phyloP scores from a whole-genome alignment of 1,140 invertebrate genomes.

The Aphelenchoides besseyi region DNA sequence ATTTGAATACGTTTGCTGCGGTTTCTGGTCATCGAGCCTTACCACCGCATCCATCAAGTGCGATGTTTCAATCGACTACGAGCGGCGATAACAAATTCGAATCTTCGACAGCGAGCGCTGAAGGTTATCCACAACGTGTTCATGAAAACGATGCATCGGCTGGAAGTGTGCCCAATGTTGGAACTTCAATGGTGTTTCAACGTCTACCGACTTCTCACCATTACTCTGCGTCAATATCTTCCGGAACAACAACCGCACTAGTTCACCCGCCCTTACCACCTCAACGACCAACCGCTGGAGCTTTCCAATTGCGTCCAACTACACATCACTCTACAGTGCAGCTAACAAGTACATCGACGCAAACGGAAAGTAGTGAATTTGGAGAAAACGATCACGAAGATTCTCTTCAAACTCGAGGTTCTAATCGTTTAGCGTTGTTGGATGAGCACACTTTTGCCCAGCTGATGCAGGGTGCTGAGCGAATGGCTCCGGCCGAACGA shows the following conservation, averaged over 20 bases:
- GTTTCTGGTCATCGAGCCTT: constrained; percentile 28
- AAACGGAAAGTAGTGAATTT: neutral
- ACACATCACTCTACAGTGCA: neutral
- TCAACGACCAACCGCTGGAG: neutral
- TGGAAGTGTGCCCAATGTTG: neutral
- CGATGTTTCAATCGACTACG: neutral
- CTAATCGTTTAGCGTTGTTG: neutral
- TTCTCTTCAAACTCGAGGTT: neutral
- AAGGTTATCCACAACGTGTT: neutral
- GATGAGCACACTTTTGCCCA: neutral
- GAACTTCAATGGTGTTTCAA: neutral
- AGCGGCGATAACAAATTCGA: neutral
- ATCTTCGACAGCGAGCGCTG: neutral
- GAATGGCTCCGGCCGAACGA: constrained; percentile 30
- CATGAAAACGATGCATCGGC: neutral
- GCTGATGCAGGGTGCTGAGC: constrained; percentile 4
- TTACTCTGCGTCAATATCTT: neutral
- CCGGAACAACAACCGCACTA: neutral
- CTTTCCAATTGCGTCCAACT: neutral
- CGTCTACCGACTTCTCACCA: neutral
- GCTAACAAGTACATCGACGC: neutral
- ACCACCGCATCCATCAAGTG: neutral
- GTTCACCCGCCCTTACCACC: neutral
- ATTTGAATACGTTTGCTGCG: constrained; percentile 46
- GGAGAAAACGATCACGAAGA: neutral